These are phyloP conservation scores for Marmota monax DNA, from an alignment of 2,113 vertebrate genomes.

Conservation along the genomic window DNA sequence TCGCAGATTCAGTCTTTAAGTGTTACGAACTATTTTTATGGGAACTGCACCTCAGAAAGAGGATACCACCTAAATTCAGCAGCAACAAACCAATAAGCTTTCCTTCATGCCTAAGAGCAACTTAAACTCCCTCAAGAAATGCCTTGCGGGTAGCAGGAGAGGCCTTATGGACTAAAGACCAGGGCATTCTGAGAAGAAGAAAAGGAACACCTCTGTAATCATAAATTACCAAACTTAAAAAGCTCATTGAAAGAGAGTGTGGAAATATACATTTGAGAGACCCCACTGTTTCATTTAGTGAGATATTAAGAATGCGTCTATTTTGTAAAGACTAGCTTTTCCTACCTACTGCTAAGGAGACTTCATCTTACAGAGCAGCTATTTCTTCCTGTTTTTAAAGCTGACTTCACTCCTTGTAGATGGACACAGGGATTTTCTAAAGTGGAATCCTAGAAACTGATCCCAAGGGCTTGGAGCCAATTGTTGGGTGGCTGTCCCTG, in stretches of 20 bases:
- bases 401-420: neutral
- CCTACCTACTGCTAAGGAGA: neutral
- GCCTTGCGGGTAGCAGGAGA: neutral
- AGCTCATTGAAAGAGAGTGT: neutral
- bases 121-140: neutral
- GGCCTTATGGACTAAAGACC: neutral
- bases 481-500: neutral
- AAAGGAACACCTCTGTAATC: neutral
- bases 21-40: neutral
- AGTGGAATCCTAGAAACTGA: neutral
- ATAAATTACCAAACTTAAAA: neutral
- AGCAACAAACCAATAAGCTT: neutral
- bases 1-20: neutral
- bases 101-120: neutral
- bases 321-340: conserved; percentile 6
- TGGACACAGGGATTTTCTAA: neutral
- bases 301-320: neutral
- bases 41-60: conserved; percentile 16
- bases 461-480: neutral
- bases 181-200: neutral
- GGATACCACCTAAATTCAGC: neutral
- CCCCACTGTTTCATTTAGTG: neutral
- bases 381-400: neutral
- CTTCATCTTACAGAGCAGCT: neutral
- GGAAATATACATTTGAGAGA: neutral